phyloP scores from a whole-genome alignment of 2,113 vertebrate genomes.

The Dipodomys ordii region DNA sequence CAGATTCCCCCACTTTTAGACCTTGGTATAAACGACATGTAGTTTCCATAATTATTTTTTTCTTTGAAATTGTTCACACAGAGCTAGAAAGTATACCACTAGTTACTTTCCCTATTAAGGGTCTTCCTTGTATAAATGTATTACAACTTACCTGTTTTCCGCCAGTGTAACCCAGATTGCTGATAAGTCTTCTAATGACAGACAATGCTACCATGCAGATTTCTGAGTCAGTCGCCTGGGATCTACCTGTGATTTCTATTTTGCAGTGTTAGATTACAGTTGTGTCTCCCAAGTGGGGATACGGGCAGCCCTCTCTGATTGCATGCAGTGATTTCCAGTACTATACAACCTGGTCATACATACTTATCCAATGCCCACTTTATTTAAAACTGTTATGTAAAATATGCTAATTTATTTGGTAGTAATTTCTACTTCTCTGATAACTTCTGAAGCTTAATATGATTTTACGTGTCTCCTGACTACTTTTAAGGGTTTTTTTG shows the following conservation, averaged over 20 bases:
- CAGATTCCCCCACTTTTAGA: not conserved
- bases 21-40: not conserved
- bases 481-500: no score
- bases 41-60: not conserved
- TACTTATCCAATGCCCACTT: no score
- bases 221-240: not conserved
- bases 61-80: not conserved
- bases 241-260: not conserved
- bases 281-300: no score
- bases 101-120: not conserved
- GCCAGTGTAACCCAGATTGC: not conserved
- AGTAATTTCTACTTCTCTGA: not conserved
- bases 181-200: not conserved
- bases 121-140: not conserved
- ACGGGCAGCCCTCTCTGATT: not conserved
- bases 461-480: no score
- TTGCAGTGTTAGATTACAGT: not conserved
- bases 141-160: not conserved
- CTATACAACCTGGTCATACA: no score
- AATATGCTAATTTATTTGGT: not conserved
- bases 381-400: not conserved
- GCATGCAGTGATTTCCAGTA: not conserved
- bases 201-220: not conserved
- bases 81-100: not conserved
- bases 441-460: not conserved